phyloP scores from a whole-genome alignment of 1,140 invertebrate species.

The Neuroterus valhalla region DNA sequence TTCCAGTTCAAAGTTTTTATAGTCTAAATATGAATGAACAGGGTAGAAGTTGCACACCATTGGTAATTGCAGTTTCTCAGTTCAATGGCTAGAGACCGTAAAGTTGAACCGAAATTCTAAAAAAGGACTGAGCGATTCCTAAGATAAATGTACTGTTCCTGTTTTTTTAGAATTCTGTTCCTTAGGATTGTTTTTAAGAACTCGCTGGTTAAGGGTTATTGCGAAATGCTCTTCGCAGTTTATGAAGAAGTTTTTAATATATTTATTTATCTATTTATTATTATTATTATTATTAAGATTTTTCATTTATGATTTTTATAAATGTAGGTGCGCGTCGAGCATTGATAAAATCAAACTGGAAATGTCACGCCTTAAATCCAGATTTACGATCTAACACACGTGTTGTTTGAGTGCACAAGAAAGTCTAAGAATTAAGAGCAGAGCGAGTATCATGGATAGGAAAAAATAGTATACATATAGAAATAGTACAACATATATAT shows the following conservation, averaged over 20 bases:
- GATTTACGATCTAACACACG: slow-evolving; percentile 7
- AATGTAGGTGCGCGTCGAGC: neutral
- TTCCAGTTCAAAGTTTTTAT: slow-evolving; percentile 47
- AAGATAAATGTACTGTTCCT: too few species aligned
- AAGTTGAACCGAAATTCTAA: neutral
- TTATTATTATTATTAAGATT: slow-evolving; percentile 1
- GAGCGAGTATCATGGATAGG: slow-evolving; percentile 16
- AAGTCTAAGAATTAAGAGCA: slow-evolving; percentile 25
- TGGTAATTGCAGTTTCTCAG: neutral
- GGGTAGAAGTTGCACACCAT: slow-evolving; percentile 57
- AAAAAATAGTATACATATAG: slow-evolving; percentile 41
- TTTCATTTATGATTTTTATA: neutral
- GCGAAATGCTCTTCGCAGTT: neutral
- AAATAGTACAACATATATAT: slow-evolving; percentile 26
- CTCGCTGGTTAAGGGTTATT: slow-evolving; percentile 5
- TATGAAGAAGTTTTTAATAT: slow-evolving; percentile 43
- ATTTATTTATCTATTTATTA: slow-evolving; percentile 28
- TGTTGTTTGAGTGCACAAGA: slow-evolving; percentile 18
- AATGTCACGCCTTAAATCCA: neutral
- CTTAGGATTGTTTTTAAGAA: neutral
- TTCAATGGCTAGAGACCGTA: neutral
- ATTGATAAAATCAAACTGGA: slow-evolving; percentile 7
- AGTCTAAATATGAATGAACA: slow-evolving; percentile 58
- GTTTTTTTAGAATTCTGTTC: neutral
- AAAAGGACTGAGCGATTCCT: neutral